These are phyloP conservation scores for Alosa sapidissima DNA, from an alignment of 2,797 vertebrate species.

Conservation along the genomic window DNA sequence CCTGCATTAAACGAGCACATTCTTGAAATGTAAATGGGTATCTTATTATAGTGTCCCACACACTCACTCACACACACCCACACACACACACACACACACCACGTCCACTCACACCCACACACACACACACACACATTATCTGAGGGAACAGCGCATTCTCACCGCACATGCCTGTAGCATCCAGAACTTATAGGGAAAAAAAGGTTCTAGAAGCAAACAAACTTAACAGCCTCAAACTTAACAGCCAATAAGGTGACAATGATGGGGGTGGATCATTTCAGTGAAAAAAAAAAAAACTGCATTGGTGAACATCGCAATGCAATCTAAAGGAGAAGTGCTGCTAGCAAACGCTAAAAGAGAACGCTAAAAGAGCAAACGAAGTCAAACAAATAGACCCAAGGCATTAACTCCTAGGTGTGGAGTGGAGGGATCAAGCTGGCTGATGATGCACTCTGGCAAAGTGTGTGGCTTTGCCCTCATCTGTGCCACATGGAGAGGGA, in stretches of 20 bases:
- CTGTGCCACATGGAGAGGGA: conserved; percentile 10
- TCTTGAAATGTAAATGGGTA: conserved; percentile 18
- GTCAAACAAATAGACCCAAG: too few relatives aligned
- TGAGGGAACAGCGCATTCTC: not conserved
- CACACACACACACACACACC: not conserved
- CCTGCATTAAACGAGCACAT: not conserved
- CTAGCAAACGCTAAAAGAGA: too few relatives aligned
- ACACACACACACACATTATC: not conserved
- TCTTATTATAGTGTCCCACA: not conserved
- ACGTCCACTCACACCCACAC: not conserved
- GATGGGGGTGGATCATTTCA: not conserved
- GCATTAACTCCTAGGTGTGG: too few relatives aligned
- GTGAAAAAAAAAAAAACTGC: not conserved
- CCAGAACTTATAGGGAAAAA: not conserved
- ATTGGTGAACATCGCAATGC: not conserved
- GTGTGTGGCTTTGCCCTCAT: conserved; percentile 38
- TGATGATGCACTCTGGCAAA: conserved; percentile 32
- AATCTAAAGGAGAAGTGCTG: not conserved
- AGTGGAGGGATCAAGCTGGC: not conserved
- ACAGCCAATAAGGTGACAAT: not conserved
- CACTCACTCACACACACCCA: not conserved
- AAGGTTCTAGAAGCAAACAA: not conserved
- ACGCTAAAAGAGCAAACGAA: too few relatives aligned
- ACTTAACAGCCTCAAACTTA: not conserved
- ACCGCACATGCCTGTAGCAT: conserved; percentile 14